A percentile compares a stretch with the other conserved stretches of the same genome.
Conservation (phyloP, 2,113 vertebrate genomes). For the Callocephalon fimbriatum region DNA sequence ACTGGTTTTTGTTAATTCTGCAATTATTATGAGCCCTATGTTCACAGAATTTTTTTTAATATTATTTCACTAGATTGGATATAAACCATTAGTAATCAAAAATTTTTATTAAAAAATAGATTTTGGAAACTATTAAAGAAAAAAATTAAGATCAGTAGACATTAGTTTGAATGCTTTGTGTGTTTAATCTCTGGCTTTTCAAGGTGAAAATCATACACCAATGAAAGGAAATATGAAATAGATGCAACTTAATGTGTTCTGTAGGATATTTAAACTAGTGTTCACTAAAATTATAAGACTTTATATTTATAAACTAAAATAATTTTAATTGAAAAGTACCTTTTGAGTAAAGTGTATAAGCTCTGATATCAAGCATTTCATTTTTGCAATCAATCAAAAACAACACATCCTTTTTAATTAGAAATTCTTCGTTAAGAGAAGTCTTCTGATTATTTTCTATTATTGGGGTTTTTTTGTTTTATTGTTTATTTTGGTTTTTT, state of each 20-base stretch:
- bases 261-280: background rate
- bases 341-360: background rate
- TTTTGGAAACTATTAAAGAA: background rate
- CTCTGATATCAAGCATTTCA: background rate
- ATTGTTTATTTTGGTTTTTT: background rate
- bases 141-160: background rate
- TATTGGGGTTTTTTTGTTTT: background rate
- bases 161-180: background rate
- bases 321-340: background rate
- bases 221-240: background rate
- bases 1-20: background rate
- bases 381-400: background rate
- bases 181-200: background rate
- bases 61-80: background rate
- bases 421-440: background rate
- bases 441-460: background rate
- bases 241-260: background rate
- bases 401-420: background rate
- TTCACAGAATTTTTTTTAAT: background rate
- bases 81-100: background rate
- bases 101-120: background rate
- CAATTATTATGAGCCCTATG: background rate
- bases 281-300: background rate
- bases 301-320: background rate
- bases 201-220: background rate